Conservation (phyloP, 2,888 invertebrate genomes). For the Nomada ruficornis region DNA sequence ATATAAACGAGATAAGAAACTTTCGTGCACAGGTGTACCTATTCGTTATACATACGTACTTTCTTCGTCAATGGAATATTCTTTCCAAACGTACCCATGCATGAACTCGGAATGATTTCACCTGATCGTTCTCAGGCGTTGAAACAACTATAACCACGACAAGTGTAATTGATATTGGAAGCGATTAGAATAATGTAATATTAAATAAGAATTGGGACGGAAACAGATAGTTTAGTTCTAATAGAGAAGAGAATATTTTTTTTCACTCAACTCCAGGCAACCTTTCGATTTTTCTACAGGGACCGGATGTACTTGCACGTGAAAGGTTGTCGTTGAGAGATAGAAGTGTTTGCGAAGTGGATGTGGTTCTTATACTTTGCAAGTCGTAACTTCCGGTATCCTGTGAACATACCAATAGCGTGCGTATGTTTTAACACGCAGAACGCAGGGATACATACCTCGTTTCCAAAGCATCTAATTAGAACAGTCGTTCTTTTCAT, state of each 20-base stretch:
- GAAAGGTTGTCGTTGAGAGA: constrained; percentile 63
- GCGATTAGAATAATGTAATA: neutral
- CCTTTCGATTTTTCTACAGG: constrained; percentile 41
- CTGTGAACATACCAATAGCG: constrained; percentile 37
- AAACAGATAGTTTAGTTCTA: constrained; percentile 16
- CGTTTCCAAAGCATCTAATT: constrained; percentile 49
- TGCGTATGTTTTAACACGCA: constrained; percentile 18
- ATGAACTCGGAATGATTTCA: neutral
- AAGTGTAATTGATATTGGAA: neutral
- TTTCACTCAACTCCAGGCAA: constrained; percentile 20
- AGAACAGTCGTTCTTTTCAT: constrained; percentile 32
- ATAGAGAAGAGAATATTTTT: constrained; percentile 29
- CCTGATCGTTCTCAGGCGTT: neutral
- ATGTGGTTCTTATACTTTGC: constrained; percentile 25
- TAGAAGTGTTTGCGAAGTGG: constrained; percentile 31
- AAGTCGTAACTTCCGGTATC: constrained; percentile 62
- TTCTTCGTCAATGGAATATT: constrained; percentile 1
- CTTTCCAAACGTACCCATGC: neutral
- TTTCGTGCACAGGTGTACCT: neutral
- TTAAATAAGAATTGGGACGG: constrained; percentile 30
- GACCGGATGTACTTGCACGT: constrained; percentile 57
- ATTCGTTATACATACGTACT: neutral
- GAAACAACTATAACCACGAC: neutral
- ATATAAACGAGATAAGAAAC: neutral
- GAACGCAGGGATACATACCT: constrained; percentile 1